Conservation (phyloP, 2,113 vertebrate species). For the Plectropomus leopardus region DNA sequence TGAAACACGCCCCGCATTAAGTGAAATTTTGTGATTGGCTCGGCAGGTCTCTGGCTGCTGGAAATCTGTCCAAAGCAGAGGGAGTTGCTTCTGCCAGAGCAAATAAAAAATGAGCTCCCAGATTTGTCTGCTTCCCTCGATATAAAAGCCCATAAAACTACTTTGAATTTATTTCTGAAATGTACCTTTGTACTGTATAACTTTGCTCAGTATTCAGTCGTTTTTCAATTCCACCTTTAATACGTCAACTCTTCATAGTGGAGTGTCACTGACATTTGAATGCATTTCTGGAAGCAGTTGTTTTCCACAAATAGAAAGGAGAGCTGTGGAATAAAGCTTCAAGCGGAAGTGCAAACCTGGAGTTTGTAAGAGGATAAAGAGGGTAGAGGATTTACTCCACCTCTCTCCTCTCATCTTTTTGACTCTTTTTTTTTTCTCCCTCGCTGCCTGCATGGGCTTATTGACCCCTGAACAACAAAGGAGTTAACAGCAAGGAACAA, state of each 20-base stretch:
- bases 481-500: slow-evolving; percentile 53
- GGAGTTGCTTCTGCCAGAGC: too few species aligned
- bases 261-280: slow-evolving; percentile 16
- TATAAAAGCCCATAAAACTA: neutral
- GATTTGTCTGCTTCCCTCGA: too few species aligned
- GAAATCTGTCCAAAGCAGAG: too few species aligned
- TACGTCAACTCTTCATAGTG: neutral
- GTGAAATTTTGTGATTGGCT: too few species aligned
- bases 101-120: too few species aligned
- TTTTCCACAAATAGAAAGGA: slow-evolving; percentile 29
- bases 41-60: too few species aligned
- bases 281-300: slow-evolving; percentile 13
- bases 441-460: slow-evolving; percentile 10
- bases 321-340: slow-evolving; percentile 9
- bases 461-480: slow-evolving; percentile 69
- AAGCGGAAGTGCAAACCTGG: slow-evolving; percentile 43
- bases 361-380: slow-evolving; percentile 53
- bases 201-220: neutral
- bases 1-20: too few species aligned
- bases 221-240: neutral
- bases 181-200: neutral
- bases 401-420: slow-evolving; percentile 24
- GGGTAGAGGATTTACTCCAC: slow-evolving; percentile 33
- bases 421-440: slow-evolving; percentile 23
- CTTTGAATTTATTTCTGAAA: neutral